Evolutionary conservation across 2,113 vertebrate species (phyloP).

Genomic region (Orientallactaga bullata): DNA sequence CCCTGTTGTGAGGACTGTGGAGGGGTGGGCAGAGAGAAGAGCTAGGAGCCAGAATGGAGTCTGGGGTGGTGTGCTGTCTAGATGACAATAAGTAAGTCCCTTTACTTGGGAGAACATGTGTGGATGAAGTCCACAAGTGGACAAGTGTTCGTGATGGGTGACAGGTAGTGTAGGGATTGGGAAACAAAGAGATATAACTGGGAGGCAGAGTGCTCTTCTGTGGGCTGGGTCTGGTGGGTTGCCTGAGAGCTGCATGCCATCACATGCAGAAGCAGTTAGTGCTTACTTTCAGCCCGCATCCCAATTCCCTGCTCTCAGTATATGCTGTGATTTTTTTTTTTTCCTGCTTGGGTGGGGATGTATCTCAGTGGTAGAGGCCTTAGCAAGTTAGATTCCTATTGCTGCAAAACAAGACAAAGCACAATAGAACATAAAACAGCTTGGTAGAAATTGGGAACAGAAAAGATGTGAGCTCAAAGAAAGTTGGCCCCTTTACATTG

Average conservation of each 20-base stretch:
- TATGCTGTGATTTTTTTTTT: background rate
- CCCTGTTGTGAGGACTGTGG: accelerated
- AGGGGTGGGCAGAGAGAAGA: background rate
- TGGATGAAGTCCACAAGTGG: too few species aligned
- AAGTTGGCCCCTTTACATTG: too few species aligned
- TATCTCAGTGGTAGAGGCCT: background rate
- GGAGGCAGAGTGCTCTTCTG: background rate
- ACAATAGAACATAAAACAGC: background rate
- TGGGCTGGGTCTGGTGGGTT: background rate
- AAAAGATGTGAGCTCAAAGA: background rate
- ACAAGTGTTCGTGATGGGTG: accelerated
- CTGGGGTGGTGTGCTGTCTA: background rate
- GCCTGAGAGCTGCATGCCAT: background rate
- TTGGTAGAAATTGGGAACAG: background rate
- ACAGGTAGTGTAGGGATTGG: background rate
- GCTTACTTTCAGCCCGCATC: background rate
- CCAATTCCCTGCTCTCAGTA: background rate
- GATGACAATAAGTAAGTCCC: accelerated
- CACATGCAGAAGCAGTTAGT: accelerated
- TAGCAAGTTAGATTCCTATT: background rate
- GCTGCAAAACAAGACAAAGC: background rate
- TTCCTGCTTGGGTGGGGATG: background rate
- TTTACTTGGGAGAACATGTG: background rate
- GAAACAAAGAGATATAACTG: background rate
- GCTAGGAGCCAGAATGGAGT: accelerated